Base-by-base conservation (phyloP, 2,888 invertebrate species). In the Sialis fuliginosa region DNA sequence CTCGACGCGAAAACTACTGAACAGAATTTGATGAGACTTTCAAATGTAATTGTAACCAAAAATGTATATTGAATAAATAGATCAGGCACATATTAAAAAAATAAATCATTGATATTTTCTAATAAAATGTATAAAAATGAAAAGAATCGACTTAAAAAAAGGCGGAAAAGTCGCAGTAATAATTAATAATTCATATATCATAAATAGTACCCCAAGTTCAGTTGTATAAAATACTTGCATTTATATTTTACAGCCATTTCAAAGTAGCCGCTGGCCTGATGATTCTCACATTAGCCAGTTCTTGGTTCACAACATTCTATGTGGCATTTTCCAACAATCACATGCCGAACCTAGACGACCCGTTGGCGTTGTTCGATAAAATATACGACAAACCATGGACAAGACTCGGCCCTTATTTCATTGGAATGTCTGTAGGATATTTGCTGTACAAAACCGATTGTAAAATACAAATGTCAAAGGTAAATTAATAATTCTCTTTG, bases 381-480 rank as follows among this genome's bases (percentile, higher is more conserved):
- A 83, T 89, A 54, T 89, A 89, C 62, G 88, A 88, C 65, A 89
- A 88, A 63, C 88, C 88, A 1, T 89, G 88, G 86, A 88, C 88
- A 0, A 65, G 88, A 48, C 65, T 88, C 9, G 88, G 88, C 0
- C 88, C 88, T 0, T 89, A 88, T 62, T 67, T 88, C 2, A 79
- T 88, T 46, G 88, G 88, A 53, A 88, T 89, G 85, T 71, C 77
- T 12, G 79, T 81, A 0, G 88, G 88, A 0, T 89, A 87, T 79
- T 75, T 82, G 51, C 68, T 89, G 13, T 88, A 84, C 62, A 84
- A 84, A 64, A 86, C 82, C 31, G 80, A 86, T 60, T 77, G 85
- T 62, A 79, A 79, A 62, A 75, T 88, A 12, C 72, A 75, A 51
- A 78, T 88, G 74, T 75, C 73, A 33, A 78, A 73, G 69, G 81